Conservation (phyloP, 2,113 vertebrate species). For the Dicaeum eximium region DNA sequence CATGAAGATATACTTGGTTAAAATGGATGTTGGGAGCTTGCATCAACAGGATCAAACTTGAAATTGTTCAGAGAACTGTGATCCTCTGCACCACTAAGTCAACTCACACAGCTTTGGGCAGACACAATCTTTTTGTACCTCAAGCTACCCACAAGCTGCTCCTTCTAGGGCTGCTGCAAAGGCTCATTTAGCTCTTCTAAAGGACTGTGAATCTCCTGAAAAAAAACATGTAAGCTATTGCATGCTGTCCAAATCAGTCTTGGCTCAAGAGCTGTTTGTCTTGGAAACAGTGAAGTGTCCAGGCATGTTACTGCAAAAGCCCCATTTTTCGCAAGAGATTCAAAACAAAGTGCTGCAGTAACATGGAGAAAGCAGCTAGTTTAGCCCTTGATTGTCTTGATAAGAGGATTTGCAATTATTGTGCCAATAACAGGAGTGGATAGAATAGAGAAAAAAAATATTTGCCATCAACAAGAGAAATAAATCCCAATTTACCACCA, state of each 20-base stretch:
- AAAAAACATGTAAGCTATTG: slow-evolving; percentile 31
- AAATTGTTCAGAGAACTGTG: background rate
- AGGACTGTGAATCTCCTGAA: background rate
- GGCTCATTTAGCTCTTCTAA: slow-evolving; percentile 19
- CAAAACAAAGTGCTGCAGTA: slow-evolving; percentile 32
- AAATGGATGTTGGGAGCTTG: background rate
- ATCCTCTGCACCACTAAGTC: background rate
- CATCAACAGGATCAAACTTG: background rate
- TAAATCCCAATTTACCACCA: slow-evolving; percentile 16
- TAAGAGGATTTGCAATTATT: slow-evolving; percentile 24
- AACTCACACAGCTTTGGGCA: background rate
- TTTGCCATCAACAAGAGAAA: background rate
- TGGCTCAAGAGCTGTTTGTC: slow-evolving; percentile 59
- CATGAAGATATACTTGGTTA: background rate
- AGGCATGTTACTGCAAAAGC: slow-evolving; percentile 33
- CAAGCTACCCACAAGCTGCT: background rate
- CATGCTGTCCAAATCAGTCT: slow-evolving; percentile 41
- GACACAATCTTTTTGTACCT: background rate
- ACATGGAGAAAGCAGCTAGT: background rate
- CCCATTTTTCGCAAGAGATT: background rate
- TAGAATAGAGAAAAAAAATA: background rate
- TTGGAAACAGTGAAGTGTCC: slow-evolving; percentile 48
- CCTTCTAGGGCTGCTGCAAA: background rate
- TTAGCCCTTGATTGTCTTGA: slow-evolving; percentile 22
- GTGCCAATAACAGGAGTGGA: background rate